Evolutionary conservation across 2,797 vertebrate genomes (phyloP).

Genomic region (Cossypha niveicapilla): DNA sequence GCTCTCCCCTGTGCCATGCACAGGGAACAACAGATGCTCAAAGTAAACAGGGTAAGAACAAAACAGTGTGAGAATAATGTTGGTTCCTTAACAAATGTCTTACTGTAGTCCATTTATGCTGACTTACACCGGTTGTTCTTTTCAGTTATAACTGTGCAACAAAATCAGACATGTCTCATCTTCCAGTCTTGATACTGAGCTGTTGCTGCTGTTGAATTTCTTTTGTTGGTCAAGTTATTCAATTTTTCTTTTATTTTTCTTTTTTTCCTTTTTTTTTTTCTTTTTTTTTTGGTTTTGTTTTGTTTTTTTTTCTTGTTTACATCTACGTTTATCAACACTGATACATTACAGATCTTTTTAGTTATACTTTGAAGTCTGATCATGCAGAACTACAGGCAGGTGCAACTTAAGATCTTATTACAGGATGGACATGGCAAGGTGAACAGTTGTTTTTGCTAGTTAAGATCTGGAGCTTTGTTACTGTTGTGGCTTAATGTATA

Average conservation of each 20-base stretch:
- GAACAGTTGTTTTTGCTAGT: slow-evolving; percentile 68
- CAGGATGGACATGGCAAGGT: slow-evolving; percentile 85
- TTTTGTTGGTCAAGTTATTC: slow-evolving; percentile 11
- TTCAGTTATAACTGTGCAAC: slow-evolving; percentile 19
- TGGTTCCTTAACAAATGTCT: slow-evolving; percentile 42
- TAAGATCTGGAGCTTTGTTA: slow-evolving; percentile 47
- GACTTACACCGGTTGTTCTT: slow-evolving; percentile 9
- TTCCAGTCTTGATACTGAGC: slow-evolving; percentile 41
- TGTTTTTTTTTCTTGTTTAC: background rate
- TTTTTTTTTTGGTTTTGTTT: background rate
- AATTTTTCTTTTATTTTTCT: background rate
- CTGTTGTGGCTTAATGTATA: slow-evolving; percentile 76
- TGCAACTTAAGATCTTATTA: slow-evolving; percentile 80
- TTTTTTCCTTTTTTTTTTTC: background rate
- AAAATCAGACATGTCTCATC: slow-evolving; percentile 16
- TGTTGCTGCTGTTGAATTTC: slow-evolving; percentile 8
- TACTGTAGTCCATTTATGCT: slow-evolving; percentile 27
- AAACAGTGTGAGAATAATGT: slow-evolving; percentile 9
- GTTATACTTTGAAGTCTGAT: slow-evolving; percentile 83
- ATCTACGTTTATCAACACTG: slow-evolving; percentile 62
- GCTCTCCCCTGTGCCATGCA: background rate
- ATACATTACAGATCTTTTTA: slow-evolving; percentile 73
- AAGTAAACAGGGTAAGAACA: slow-evolving; percentile 27
- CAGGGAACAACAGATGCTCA: slow-evolving; percentile 13
- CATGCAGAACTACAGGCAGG: slow-evolving; percentile 90